Evolutionary conservation across 2,113 vertebrate species (phyloP), one percentile per base, ranked within the genome.

Genomic region (Neogobius melanostomus): DNA sequence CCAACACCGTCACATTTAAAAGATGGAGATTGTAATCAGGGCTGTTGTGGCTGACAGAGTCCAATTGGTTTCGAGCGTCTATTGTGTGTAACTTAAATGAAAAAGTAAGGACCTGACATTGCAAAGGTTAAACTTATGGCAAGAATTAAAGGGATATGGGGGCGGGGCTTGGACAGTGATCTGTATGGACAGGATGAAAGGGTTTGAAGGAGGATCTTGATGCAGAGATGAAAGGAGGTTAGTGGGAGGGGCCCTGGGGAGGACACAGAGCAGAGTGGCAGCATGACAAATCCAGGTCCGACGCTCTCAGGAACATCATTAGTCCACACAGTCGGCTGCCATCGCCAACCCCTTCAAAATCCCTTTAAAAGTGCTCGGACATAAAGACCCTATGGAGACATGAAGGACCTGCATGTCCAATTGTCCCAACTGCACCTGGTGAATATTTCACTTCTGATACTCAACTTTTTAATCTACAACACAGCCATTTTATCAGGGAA

Each of bases 221-320:
- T 72, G 56, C 70, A 80, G 63, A 64, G 72, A 75, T 71, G 72
- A 56, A 62, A 64, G 43, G 45, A n/a, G 50, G 62, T 50, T 16
- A 12, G 48, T 7, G 16, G 63, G 5, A 56, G 6, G 56, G n/a
- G 16, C 15, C 15, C n/a, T 6, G 43, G 11, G 11, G 68, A 48
- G 69, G 54, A 44, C 7, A n/a, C 65, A 63, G 50, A 71, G 68
- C 52, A 42, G 57, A 64, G 64, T 71, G 66, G 70, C 52, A 73
- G 69, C 49, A 51, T 68, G 69, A 68, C 69, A 78, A 82, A 86
- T 69, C 64, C 78, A 80, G 77, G 80, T 85, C 75, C 69, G 74
- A 72, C 28, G 78, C 76, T 86, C 82, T 85, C 54, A 73, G 86
- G 76, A 84, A 91, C 89, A 89, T 90, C 82, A 83, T 68, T 83